Conservation (phyloP, 1,140 invertebrate species). For the Dinoponera quadriceps region DNA sequence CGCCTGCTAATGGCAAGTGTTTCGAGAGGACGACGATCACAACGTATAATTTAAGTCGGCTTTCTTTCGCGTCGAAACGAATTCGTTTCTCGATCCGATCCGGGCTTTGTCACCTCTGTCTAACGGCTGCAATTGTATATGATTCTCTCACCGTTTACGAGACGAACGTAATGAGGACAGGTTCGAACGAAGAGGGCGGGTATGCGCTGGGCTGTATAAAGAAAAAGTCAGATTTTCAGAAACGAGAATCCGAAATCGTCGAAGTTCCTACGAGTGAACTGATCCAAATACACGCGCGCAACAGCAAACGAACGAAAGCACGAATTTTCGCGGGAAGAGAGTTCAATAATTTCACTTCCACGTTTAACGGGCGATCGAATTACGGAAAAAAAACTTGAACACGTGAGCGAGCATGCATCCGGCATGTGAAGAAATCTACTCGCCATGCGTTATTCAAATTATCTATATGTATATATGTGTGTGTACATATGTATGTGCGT, state of each 20-base stretch:
- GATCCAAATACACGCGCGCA: conserved; percentile 7
- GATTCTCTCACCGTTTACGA: conserved; percentile 80
- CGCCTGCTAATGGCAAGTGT: conserved; percentile 19
- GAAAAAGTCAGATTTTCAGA: conserved; percentile 55
- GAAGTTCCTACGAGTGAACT: not conserved
- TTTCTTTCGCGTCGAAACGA: conserved; percentile 11
- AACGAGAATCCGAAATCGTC: not conserved
- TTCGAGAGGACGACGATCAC: conserved; percentile 34
- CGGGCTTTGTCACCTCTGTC: conserved; percentile 60
- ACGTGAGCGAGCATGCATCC: no score
- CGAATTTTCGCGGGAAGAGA: not conserved
- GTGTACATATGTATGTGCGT: not conserved
- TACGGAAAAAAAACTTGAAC: no score
- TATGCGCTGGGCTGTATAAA: conserved; percentile 79
- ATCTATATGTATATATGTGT: not conserved
- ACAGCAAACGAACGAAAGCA: not conserved
- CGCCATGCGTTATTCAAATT: no score
- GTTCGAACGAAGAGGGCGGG: conserved; percentile 85
- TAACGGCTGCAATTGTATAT: conserved; percentile 82
- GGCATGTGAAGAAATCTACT: no score
- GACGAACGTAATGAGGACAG: conserved; percentile 85
- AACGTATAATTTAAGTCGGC: conserved; percentile 46
- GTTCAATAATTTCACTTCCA: no score
- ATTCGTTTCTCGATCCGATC: conserved; percentile 57
- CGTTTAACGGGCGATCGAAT: no score